A percentile compares a stretch with the other conserved stretches of the same genome.
These are phyloP conservation scores for Epistrophe grossulariae DNA, from an alignment of 2,888 invertebrate genomes.

Conservation along the genomic window DNA sequence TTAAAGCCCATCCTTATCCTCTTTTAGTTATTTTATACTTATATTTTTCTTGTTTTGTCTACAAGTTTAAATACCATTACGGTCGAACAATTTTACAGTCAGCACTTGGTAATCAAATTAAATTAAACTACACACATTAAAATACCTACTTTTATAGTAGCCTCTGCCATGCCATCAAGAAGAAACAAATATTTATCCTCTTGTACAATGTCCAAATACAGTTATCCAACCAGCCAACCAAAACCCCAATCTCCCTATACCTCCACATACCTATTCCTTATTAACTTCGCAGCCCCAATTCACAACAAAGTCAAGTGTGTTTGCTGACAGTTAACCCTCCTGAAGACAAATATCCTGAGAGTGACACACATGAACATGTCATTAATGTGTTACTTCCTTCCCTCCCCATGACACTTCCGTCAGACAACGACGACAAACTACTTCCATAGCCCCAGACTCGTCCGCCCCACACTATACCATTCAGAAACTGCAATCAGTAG, in stretches of 20 bases:
- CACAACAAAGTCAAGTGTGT: slow-evolving; percentile 62
- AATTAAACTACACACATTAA: slow-evolving; percentile 64
- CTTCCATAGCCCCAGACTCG: not conserved
- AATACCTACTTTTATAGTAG: slow-evolving; percentile 24
- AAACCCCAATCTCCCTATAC: slow-evolving; percentile 2
- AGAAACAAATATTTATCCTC: slow-evolving; percentile 68
- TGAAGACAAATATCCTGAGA: slow-evolving; percentile 56
- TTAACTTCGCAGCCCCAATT: slow-evolving; percentile 24
- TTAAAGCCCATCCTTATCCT: not conserved
- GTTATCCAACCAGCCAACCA: slow-evolving; percentile 37
- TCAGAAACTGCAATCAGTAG: slow-evolving; percentile 69
- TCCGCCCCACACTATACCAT: not conserved
- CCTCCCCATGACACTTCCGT: not conserved
- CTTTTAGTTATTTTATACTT: no score
- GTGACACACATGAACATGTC: slow-evolving; percentile 69
- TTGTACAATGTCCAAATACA: slow-evolving; percentile 42
- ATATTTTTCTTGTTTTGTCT: not conserved
- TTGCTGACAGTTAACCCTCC: slow-evolving; percentile 58
- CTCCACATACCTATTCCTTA: not conserved
- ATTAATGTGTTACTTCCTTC: slow-evolving; percentile 59
- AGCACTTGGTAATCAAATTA: slow-evolving; percentile 67
- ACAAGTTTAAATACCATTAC: slow-evolving; percentile 14
- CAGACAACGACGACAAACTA: slow-evolving; percentile 7
- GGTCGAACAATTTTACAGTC: slow-evolving; percentile 51
- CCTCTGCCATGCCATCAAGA: not conserved